Evolutionary conservation across 1,140 invertebrate genomes (phyloP), one percentile per base, ranked within the genome.

Genomic region (Drosophila subpulchrella): DNA sequence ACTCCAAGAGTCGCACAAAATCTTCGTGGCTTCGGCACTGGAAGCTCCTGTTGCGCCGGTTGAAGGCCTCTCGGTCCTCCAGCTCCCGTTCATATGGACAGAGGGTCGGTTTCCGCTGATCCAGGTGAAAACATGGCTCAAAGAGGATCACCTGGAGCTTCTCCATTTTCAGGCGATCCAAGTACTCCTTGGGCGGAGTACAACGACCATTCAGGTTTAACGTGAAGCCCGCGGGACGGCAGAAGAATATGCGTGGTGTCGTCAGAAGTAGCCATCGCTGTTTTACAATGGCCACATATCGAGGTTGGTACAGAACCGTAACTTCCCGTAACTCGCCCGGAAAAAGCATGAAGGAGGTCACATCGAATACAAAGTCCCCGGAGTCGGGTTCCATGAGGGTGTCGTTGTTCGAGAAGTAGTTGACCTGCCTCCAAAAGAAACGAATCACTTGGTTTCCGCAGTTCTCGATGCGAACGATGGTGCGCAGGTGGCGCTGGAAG

Each of bases 401-500:
- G 0, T 47, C 15, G 3, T 82, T 86, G 41, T 76, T 73, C 6
- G 70, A 57, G 42, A 86, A 86, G 44, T 72, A 82, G 1, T 82
- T 30, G 0, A 48, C 59, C 3, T 27, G 51, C 7, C 15, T 32
- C 90, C 84, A 91, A 11, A 32, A 46, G 8, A 86, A 81, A 2
- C 27, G 41, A 3, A 91, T 17, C 0, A 56, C 12, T 5, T 50
- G 46, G 0, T 32, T 12, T 5, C 90, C 90, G 6, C 68, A 55
- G 36, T 91, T 91, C 17, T 90, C 80, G 7, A 91, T 65, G n/a
- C 70, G 73, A 46, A 91, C 56, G 0, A 91, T 58, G 0, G 51
- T 68, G 13, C 83, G 83, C 7, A 75, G n/a, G n/a, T 56, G 50
- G 4, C 51, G 56, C 30, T 81, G 67, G 42, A 67, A 91, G 7